Base-by-base conservation (phyloP, 2,888 invertebrate genomes). In the Drosophila sordidapex region DNA sequence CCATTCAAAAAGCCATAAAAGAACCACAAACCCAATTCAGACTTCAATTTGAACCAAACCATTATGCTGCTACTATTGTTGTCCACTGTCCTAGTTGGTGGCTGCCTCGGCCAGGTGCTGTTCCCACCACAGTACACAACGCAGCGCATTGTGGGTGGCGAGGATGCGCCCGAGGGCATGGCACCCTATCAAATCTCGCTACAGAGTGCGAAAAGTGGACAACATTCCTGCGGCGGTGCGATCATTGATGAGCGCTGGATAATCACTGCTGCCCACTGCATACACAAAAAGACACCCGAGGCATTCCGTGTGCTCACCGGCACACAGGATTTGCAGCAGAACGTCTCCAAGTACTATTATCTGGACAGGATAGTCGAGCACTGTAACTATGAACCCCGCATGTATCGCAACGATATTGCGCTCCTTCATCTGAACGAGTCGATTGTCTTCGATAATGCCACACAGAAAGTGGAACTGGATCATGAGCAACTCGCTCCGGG, bases 401-500 rank as follows among this genome's bases (percentile, higher is more conserved):
- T 79, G 25, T 92, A 87, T 58, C 81, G 92, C 33, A 95, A 96
- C 86, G 96, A 97, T 81, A 96, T 97, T 57, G 96, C 96, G 0
- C 91, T 97, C 5, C 81, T 97, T 13, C 94, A 94, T 84, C 93
- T 96, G 27, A 93, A 94, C 7, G 89, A 93, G 0, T 94, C 94
- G 48, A 94, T 96, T 2, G 91, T 90, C 18, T 94, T 95, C 60
- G 92, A 94, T 49, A 93, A 94, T 10, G 90, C 88, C 0, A 95
- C 96, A 0, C 93, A 94, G 49, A 93, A 94, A 0, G 92, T 96
- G 2, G 94, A 94, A 60, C 90, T 95, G 56, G 83, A 82, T 8
- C 79, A 89, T 31, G 82, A 83, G 54, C 83, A 91, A 0, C 53
- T 93, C 31, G 73, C 74, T 43, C 93, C 94, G 10, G 94, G 93